These are phyloP conservation scores for Tortrix viridana DNA, from an alignment of 2,888 invertebrate species.

Conservation along the genomic window DNA sequence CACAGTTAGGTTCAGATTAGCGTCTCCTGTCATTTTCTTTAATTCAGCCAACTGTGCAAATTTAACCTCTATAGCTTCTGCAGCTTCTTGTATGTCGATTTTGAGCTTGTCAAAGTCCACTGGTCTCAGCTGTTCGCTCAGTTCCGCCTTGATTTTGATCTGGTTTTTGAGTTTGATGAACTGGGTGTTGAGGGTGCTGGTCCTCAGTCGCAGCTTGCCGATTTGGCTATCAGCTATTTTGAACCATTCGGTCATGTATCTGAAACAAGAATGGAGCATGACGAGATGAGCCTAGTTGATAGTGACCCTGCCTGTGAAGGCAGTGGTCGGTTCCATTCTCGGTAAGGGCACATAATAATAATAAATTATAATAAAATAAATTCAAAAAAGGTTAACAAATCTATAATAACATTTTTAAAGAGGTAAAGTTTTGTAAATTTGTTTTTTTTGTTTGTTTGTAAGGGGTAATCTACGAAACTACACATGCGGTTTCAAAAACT, in stretches of 20 bases:
- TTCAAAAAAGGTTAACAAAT: no score
- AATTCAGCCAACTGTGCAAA: constrained; percentile 77
- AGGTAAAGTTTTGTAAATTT: no score
- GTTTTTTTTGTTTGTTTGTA: no score
- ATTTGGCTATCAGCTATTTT: constrained; percentile 81
- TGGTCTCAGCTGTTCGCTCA: constrained; percentile 83
- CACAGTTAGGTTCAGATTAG: constrained; percentile 81
- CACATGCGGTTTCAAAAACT: no score
- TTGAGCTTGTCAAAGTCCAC: constrained; percentile 86
- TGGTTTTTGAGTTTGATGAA: constrained; percentile 81
- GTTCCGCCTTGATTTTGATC: constrained; percentile 80
- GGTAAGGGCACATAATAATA: no score
- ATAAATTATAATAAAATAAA: no score
- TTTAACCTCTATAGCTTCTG: constrained; percentile 81
- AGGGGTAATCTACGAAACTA: no score
- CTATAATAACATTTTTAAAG: no score
- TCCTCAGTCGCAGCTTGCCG: constrained; percentile 84
- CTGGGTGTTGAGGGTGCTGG: constrained; percentile 81
- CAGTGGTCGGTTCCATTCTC: no score
- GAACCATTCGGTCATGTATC: constrained; percentile 84
- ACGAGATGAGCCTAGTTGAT: no score
- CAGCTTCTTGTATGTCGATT: constrained; percentile 84
- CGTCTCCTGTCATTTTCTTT: constrained; percentile 85
- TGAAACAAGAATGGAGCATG: constrained; percentile 11
- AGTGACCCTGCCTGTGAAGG: no score